Conservation (phyloP, 2,113 vertebrate genomes). For the Anarhynchus alexandrinus region DNA sequence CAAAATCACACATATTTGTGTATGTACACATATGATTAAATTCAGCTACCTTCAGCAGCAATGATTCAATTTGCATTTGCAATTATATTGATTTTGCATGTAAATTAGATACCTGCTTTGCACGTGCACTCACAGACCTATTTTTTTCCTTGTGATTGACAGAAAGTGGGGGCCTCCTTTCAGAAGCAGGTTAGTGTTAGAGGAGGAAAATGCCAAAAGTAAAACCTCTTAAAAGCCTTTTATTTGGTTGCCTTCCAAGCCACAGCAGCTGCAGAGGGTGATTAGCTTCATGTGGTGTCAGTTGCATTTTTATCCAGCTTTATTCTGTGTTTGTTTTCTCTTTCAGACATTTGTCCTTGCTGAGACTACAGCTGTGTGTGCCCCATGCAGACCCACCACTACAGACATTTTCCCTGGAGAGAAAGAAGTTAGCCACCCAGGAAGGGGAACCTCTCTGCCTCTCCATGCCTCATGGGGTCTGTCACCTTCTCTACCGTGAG, state of each 20-base stretch:
- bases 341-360: conserved; percentile 5
- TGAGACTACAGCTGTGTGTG: neutral
- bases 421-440: neutral
- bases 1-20: neutral
- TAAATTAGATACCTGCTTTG: neutral
- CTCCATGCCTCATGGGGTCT: neutral
- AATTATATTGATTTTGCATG: neutral
- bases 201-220: neutral
- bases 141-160: neutral
- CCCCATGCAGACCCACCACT: neutral
- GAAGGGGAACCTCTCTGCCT: neutral
- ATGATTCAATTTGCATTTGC: neutral
- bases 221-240: neutral
- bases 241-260: conserved; percentile 25
- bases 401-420: neutral
- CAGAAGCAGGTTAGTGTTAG: neutral
- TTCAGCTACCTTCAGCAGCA: neutral
- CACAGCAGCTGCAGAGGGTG: conserved; percentile 51
- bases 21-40: neutral
- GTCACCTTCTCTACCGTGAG: neutral
- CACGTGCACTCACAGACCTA: neutral
- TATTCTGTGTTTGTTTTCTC: neutral
- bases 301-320: conserved; percentile 19
- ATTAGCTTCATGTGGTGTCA: conserved; percentile 12
- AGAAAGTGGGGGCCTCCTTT: neutral